Evolutionary conservation across 1,140 invertebrate species (phyloP).

Genomic region (Mylabris phalerata): DNA sequence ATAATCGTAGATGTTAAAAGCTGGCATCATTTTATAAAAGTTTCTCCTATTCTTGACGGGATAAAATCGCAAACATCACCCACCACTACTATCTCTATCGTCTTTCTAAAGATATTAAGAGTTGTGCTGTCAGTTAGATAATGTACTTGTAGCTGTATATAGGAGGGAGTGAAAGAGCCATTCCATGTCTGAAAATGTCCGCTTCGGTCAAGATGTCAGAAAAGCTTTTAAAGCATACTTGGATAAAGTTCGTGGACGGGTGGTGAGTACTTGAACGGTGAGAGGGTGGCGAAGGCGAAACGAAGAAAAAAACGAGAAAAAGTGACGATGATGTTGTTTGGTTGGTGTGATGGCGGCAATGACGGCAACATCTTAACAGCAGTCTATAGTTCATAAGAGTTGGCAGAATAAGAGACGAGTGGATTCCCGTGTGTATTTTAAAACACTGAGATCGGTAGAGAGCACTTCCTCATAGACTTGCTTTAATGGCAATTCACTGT

Average conservation of each 20-base stretch:
- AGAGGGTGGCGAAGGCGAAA: too few relatives aligned
- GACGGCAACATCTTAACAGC: conserved; percentile 3
- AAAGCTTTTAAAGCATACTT: conserved; percentile 43
- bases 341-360: background rate
- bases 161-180: conserved; percentile 35
- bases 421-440: conserved; percentile 26
- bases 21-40: background rate
- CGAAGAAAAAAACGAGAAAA: too few relatives aligned
- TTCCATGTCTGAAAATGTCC: conserved; percentile 41
- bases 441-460: conserved; percentile 22
- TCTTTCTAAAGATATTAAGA: conserved; percentile 28
- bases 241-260: conserved; percentile 21
- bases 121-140: conserved; percentile 31
- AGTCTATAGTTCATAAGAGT: background rate
- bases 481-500: conserved; percentile 29
- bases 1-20: too few relatives aligned
- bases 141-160: conserved; percentile 15
- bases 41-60: background rate
- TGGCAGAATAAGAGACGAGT: conserved; percentile 6
- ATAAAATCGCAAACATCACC: background rate
- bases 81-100: background rate
- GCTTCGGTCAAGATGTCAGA: conserved; percentile 43
- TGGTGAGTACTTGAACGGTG: background rate
- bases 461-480: conserved; percentile 29
- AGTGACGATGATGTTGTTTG: background rate